These are phyloP conservation scores for Pygathrix nemaeus DNA, from an alignment of 2,113 vertebrate species.

Conservation along the genomic window DNA sequence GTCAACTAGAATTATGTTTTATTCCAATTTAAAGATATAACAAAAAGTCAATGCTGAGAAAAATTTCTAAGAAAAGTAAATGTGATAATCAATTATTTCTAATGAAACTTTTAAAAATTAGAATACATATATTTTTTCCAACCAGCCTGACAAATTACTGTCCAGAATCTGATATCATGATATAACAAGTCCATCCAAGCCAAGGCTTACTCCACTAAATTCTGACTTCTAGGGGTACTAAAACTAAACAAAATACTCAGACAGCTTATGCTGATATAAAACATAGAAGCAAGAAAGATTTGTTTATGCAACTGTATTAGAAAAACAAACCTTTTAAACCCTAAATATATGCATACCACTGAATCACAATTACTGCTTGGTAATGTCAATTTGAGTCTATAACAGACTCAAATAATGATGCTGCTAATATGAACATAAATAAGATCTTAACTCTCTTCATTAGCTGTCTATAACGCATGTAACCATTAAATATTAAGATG, in stretches of 20 bases:
- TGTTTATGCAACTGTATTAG: neutral
- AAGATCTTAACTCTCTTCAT: neutral
- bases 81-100: neutral
- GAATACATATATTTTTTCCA: neutral
- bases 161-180: neutral
- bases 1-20: neutral
- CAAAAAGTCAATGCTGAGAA: neutral
- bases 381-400: neutral
- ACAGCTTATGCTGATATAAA: neutral
- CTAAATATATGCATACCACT: neutral
- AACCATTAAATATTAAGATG: neutral
- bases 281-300: neutral
- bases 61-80: constrained; percentile 39
- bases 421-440: neutral
- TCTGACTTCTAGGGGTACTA: neutral
- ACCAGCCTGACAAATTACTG: neutral
- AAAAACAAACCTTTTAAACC: neutral
- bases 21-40: neutral
- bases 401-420: neutral
- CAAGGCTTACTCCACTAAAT: neutral
- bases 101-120: constrained; percentile 4
- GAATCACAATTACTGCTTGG: neutral
- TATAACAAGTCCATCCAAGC: neutral
- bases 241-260: neutral
- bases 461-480: neutral